phyloP scores from a whole-genome alignment of 2,888 invertebrate species.

The Anaspis maculata region DNA sequence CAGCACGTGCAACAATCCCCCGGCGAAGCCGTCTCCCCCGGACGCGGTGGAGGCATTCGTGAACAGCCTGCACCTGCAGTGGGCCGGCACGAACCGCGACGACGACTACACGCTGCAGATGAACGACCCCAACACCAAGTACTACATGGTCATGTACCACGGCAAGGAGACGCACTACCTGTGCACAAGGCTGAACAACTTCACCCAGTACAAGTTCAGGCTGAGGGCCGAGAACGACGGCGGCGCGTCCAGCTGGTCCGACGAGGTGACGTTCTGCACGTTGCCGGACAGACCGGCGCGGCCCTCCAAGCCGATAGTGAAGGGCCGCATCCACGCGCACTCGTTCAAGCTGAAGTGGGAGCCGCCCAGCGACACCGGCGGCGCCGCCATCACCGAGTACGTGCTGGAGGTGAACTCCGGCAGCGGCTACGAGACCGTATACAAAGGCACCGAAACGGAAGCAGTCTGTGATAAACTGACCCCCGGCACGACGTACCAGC shows the following conservation, averaged over 20 bases:
- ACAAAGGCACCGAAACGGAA: conserved; percentile 69
- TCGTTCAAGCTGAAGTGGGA: conserved; percentile 79
- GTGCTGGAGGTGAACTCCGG: conserved; percentile 65
- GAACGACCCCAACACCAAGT: conserved; percentile 45
- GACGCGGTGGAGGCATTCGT: conserved; percentile 55
- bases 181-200: conserved; percentile 61
- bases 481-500: conserved; percentile 69
- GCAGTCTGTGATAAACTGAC: conserved; percentile 71
- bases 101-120: conserved; percentile 78
- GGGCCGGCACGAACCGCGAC: conserved; percentile 68
- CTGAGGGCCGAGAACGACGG: conserved; percentile 75
- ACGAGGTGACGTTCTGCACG: conserved; percentile 68
- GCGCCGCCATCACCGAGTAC: conserved; percentile 60
- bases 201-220: conserved; percentile 75
- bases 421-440: conserved; percentile 63
- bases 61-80: conserved; percentile 58
- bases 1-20: conserved; percentile 73
- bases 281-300: conserved; percentile 69
- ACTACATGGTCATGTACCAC: conserved; percentile 59
- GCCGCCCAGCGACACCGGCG: conserved; percentile 66
- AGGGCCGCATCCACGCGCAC: conserved; percentile 75
- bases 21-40: conserved; percentile 71
- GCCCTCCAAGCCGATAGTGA: conserved; percentile 68
- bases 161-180: conserved; percentile 64
- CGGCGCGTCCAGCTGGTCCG: conserved; percentile 76